Percentiles rank a stretch among this genome's conserved stretches.
These are phyloP conservation scores for Leptestheria dahalacensis DNA, from an alignment of 1,140 invertebrate genomes.

Conservation along the genomic window DNA sequence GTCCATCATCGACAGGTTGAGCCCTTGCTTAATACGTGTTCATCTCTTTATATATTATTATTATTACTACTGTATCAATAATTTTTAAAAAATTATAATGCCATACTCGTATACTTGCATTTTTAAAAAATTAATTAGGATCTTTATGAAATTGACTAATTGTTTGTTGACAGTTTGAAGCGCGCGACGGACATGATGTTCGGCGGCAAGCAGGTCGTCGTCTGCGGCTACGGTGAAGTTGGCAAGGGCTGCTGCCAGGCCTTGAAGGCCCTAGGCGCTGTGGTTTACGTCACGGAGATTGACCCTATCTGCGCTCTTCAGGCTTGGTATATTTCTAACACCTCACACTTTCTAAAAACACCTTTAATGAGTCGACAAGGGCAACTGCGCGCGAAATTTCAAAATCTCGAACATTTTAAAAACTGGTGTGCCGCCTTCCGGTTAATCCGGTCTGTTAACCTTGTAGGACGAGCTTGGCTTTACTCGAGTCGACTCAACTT, in stretches of 20 bases:
- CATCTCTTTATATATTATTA: too few species aligned
- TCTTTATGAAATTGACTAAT: neutral
- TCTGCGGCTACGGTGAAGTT: conserved; percentile 96
- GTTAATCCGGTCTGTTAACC: too few species aligned
- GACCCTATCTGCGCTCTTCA: conserved; percentile 96
- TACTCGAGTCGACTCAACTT: neutral
- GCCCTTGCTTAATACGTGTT: conserved; percentile 28
- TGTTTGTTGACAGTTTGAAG: conserved; percentile 52
- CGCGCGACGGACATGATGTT: conserved; percentile 96
- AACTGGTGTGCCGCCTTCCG: too few species aligned
- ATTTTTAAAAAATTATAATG: too few species aligned
- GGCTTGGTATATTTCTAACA: conserved; percentile 50
- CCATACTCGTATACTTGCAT: neutral
- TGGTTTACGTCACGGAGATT: conserved; percentile 92
- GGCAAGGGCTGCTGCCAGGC: conserved; percentile 95
- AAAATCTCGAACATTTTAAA: too few species aligned
- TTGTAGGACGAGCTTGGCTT: too few species aligned
- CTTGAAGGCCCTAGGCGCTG: conserved; percentile 82
- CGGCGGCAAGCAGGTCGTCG: conserved; percentile 89
- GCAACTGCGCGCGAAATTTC: too few species aligned
- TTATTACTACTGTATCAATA: too few species aligned
- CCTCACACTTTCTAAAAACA: neutral
- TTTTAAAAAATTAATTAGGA: neutral
- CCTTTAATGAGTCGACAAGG: too few species aligned
- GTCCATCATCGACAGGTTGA: conserved; percentile 79